Base-by-base conservation (phyloP, 2,797 vertebrate genomes). In the Mionectes olivaceus region DNA sequence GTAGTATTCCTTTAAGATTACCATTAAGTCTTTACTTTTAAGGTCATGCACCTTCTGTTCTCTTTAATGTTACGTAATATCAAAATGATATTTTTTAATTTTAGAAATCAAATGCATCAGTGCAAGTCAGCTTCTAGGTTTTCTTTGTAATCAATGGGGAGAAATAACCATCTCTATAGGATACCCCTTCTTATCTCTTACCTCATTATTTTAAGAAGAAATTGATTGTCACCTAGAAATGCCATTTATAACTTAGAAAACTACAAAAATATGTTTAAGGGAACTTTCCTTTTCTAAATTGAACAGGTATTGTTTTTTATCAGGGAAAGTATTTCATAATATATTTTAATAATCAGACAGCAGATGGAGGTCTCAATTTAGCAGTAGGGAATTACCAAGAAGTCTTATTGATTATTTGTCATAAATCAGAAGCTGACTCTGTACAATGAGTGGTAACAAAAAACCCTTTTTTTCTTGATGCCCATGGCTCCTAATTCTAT, bases 401-500 rank as follows among this genome's bases (percentile, higher is more conserved):
- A 75, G 4, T 10, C 7, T 33, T 82, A 71, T 24, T 75, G 49
- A 56, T 75, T 68, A 68, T 64, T 89, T 76, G 5, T 65, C 19
- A 52, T 73, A 83, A 76, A 85, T 65, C 35, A 65, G 35, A 93
- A 85, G 1, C 7, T 82, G 33, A 0, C 1, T 86, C 3, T 60
- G 5, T 69, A 68, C 6, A 83, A 37, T 35, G 11, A 77, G 6
- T 47, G 5, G 4, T 39, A 56, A 63, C 14, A 43, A 63, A 61
- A 5, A 35, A 16, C 3, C 6, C 21, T 7, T 25, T 18, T 19
- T 15, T 47, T 60, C 17, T 1, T 41, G 9, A 50, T 53, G 8
- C 2, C 0, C 2, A 21, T 68, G 4, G 7, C 33, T 87, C 4
- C 5, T 35, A 9, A 17, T 52, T 39, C 12, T 41, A 2, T n/a